Conservation (phyloP, 1,140 invertebrate species). For the Parasteatoda tepidariorum region DNA sequence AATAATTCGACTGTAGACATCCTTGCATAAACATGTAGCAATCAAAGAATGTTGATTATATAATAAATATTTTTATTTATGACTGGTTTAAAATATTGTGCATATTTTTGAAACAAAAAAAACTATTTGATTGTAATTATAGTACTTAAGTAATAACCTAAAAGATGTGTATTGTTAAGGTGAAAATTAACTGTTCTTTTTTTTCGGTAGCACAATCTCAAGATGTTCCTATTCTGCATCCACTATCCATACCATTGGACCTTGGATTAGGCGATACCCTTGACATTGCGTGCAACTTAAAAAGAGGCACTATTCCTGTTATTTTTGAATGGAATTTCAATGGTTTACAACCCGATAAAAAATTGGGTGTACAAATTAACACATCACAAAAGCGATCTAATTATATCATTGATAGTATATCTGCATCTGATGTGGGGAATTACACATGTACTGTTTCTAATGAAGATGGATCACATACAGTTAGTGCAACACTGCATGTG, state of each 20-base stretch:
- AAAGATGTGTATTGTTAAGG: not conserved
- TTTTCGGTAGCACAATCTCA: not conserved
- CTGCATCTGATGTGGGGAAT: conserved; percentile 38
- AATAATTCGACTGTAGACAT: too few species aligned
- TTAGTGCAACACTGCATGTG: conserved; percentile 23
- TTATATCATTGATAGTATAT: conserved; percentile 22
- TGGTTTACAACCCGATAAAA: not conserved
- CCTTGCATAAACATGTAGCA: too few species aligned
- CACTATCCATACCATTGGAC: conserved; percentile 20
- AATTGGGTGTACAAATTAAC: conserved; percentile 2
- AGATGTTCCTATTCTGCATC: conserved; percentile 29
- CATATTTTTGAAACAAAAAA: not conserved
- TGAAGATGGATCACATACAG: conserved; percentile 34
- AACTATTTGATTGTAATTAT: not conserved
- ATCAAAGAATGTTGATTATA: not conserved
- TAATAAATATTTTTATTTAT: too few species aligned
- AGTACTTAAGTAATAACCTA: not conserved
- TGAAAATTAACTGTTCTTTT: not conserved
- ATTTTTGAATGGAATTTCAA: conserved; percentile 45
- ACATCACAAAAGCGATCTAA: conserved; percentile 11
- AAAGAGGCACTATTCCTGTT: conserved; percentile 43
- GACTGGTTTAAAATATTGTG: too few species aligned
- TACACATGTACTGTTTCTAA: conserved; percentile 58
- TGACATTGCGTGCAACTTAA: conserved; percentile 37
- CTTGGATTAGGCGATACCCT: conserved; percentile 35